A percentile compares a stretch with the other conserved stretches of the same genome.
phyloP scores from a whole-genome alignment of 2,797 vertebrate genomes.

The Pogonophryne albipinna region DNA sequence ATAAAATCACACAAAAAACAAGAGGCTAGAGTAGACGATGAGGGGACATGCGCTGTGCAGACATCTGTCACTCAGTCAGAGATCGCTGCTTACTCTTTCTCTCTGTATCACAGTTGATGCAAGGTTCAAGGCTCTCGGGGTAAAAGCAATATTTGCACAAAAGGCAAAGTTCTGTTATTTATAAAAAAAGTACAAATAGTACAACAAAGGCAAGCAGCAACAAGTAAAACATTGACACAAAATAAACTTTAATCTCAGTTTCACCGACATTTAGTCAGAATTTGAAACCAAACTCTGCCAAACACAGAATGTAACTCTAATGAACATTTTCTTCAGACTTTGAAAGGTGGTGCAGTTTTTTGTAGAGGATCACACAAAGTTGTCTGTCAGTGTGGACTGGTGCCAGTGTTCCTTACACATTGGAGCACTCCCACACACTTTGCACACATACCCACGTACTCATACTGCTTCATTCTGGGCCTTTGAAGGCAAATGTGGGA shows the following conservation, averaged over 20 bases:
- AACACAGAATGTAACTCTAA: too few species aligned
- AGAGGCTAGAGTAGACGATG: conserved; percentile 18
- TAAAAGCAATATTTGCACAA: conserved; percentile 2
- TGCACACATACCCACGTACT: conserved; percentile 36
- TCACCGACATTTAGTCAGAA: not conserved
- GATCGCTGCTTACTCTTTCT: not conserved
- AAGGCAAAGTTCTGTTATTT: not conserved
- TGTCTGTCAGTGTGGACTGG: conserved; percentile 16
- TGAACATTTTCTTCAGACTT: not conserved
- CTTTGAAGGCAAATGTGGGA: conserved; percentile 31
- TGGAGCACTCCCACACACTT: conserved; percentile 22
- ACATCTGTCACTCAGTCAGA: conserved; percentile 37
- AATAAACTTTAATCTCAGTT: not conserved
- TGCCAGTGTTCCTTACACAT: conserved; percentile 25
- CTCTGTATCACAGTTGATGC: not conserved
- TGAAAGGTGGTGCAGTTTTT: not conserved
- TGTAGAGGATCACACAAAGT: conserved; percentile 17
- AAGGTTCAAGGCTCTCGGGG: not conserved
- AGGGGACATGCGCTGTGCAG: conserved; percentile 9
- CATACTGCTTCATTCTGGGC: conserved; percentile 33
- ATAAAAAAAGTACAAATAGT: not conserved
- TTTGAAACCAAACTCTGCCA: not conserved
- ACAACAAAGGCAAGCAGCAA: not conserved
- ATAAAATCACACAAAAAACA: conserved; percentile 12
- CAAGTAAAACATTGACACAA: not conserved